Base-by-base conservation (phyloP, 2,888 invertebrate species). In the Lepidocyrtinus sp. region DNA sequence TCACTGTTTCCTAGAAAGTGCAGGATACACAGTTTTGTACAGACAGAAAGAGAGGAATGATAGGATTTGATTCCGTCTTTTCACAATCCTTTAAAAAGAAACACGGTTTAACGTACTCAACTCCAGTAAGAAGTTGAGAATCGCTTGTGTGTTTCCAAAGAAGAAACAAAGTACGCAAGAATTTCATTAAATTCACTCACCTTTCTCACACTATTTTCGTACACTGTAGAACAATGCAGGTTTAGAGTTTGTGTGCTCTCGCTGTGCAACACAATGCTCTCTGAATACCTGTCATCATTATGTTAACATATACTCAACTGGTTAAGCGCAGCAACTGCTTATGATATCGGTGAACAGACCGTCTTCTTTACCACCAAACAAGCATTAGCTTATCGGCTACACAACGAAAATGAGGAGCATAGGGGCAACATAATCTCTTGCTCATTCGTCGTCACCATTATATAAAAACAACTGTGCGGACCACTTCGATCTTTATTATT, bases 401-500 rank as follows among this genome's bases (percentile, higher is more conserved):
- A 55, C 27, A 68, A 69, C 61, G 36, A 78, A 78, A 73, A 78
- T 59, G 62, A 78, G 63, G 17, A 7, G 61, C n/a, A 72, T 9
- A 55, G 68, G 59, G 72, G 71, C 71, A 72, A 68, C 72, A 61
- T 55, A 55, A 55, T 73, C 77, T 78, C 55, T 36, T 12, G 5
- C 12, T 64, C 45, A 63, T 71, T 73, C 74, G 74, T 67, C n/a
- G n/a, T 15, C 78, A 65, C 46, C 62, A 71, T 64, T 72, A 73
- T 73, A 78, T 77, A 78, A 78, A 65, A 78, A 68, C 68, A 68
- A 63, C 67, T 24, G 63, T 50, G 27, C 26, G 68, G 63, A 62
- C 67, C 25, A 7, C 46, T 22, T 61, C 15, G 45, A 71, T 26
- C 55, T 26, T 68, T 78, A 78, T 73, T 78, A 68, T 50, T 63